Conservation (phyloP, 1,140 invertebrate species). For the Drosophila ironensis region DNA sequence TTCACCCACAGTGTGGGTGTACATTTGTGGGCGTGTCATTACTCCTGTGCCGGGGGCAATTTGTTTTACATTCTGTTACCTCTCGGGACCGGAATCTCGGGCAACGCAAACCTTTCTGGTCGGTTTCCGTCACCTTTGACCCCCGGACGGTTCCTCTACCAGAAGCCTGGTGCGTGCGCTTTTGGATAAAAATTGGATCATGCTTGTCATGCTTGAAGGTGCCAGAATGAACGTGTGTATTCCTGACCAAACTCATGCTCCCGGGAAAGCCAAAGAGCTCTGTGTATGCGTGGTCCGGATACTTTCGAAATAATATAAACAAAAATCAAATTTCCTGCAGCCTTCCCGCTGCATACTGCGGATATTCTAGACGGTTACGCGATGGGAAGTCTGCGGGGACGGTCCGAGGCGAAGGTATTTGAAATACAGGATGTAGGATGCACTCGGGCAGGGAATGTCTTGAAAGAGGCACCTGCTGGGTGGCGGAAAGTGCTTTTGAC, state of each 20-base stretch:
- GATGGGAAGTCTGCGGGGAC: slow-evolving; percentile 1
- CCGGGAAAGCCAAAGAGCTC: neutral
- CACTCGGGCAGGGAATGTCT: neutral
- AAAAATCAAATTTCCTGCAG: slow-evolving; percentile 80
- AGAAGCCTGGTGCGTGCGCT: too few species aligned
- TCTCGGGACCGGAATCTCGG: slow-evolving; percentile 5
- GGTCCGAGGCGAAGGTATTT: neutral
- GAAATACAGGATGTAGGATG: neutral
- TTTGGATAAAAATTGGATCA: too few species aligned
- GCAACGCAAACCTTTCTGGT: neutral
- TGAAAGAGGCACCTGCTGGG: neutral
- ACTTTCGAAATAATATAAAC: slow-evolving; percentile 78
- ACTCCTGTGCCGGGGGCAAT: slow-evolving; percentile 16
- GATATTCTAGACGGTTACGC: slow-evolving; percentile 37
- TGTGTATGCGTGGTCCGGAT: slow-evolving; percentile 50
- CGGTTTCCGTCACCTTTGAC: too few species aligned
- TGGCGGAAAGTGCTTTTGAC: slow-evolving; percentile 47
- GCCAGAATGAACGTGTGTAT: neutral
- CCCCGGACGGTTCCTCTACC: too few species aligned
- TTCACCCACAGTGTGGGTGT: too few species aligned
- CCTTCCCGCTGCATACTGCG: slow-evolving; percentile 69
- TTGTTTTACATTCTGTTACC: slow-evolving; percentile 46
- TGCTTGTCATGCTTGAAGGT: neutral
- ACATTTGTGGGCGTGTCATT: too few species aligned
- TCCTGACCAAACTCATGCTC: slow-evolving; percentile 1